Evolutionary conservation across 2,113 vertebrate genomes (phyloP).

Genomic region (Columba livia): DNA sequence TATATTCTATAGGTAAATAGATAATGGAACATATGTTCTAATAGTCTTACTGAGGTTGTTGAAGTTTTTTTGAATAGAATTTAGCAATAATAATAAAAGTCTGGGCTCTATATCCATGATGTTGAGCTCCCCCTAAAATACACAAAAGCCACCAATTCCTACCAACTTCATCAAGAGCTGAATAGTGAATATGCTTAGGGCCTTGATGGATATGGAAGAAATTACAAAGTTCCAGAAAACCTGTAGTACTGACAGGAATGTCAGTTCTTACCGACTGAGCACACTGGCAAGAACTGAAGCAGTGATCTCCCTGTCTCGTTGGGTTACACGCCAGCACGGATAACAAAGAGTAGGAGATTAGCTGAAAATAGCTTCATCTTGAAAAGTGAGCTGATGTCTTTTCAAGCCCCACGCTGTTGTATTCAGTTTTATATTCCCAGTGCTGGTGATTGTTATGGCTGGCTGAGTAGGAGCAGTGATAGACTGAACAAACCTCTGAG

Average conservation of each 20-base stretch:
- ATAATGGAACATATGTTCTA: background rate
- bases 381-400: background rate
- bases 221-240: background rate
- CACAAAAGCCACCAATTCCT: background rate
- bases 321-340: background rate
- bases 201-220: background rate
- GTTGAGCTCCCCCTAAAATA: background rate
- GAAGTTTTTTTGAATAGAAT: background rate
- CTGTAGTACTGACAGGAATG: background rate
- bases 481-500: background rate
- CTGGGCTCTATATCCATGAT: background rate
- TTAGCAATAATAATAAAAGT: background rate
- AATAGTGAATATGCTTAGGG: background rate
- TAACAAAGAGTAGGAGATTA: constrained; percentile 3
- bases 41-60: background rate
- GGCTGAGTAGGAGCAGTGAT: background rate
- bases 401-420: background rate
- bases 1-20: background rate
- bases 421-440: background rate
- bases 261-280: background rate
- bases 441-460: background rate
- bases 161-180: background rate
- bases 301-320: background rate
- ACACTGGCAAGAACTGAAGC: background rate
- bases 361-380: constrained; percentile 4